Evolutionary conservation across 2,888 invertebrate species (phyloP).

Genomic region (Caenorhabditis sinica): DNA sequence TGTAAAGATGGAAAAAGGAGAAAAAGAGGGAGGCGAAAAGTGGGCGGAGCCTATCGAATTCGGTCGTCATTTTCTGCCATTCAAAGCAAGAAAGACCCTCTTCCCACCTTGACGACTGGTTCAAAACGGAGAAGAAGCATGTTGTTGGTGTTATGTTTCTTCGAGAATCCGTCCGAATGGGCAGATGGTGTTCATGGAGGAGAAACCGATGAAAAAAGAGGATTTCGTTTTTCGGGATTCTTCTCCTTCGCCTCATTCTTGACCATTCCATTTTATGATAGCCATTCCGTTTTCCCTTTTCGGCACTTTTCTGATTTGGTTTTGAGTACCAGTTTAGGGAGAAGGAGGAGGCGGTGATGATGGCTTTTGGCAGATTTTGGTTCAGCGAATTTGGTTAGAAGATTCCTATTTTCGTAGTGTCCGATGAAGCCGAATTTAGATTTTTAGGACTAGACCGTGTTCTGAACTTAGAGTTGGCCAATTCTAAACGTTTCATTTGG

Average conservation of each 20-base stretch:
- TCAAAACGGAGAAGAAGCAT: neutral
- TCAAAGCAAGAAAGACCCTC: neutral
- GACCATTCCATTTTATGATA: neutral
- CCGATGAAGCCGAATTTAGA: too few relatives aligned
- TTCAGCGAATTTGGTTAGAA: neutral
- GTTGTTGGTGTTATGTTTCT: slow-evolving; percentile 3
- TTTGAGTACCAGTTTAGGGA: slow-evolving; percentile 23
- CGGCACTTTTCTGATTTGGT: slow-evolving; percentile 3
- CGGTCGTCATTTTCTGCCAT: slow-evolving; percentile 31
- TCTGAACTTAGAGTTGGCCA: too few relatives aligned
- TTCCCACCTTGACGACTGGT: slow-evolving; percentile 44
- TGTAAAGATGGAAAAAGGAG: slow-evolving; percentile 22
- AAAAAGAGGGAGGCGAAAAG: slow-evolving; percentile 2
- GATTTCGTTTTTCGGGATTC: slow-evolving; percentile 12
- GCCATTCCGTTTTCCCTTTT: neutral
- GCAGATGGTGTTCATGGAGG: neutral
- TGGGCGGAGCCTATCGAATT: slow-evolving; percentile 41
- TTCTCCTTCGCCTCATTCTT: neutral
- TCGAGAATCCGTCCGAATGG: neutral
- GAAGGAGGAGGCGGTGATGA: neutral
- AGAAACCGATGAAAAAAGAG: slow-evolving; percentile 2
- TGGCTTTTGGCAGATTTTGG: neutral
- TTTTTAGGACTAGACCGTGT: too few relatives aligned
- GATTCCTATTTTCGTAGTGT: neutral
- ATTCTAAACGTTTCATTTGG: too few relatives aligned